phyloP scores from a whole-genome alignment of 1,140 invertebrate species.

The Cyclina sinensis region DNA sequence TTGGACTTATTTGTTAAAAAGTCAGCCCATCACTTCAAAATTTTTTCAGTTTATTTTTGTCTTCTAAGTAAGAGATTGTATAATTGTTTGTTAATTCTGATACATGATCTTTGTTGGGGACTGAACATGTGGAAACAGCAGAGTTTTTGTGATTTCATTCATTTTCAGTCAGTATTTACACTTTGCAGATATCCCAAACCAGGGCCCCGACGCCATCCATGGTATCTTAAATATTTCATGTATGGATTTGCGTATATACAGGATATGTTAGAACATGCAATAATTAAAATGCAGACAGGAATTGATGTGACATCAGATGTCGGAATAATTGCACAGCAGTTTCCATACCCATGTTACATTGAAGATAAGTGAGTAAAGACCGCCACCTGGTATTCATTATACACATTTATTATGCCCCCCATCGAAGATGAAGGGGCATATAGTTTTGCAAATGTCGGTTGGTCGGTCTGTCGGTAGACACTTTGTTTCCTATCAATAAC shows the following conservation, averaged over 20 bases:
- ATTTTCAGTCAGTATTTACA: slow-evolving; percentile 7
- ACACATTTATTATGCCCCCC: background rate
- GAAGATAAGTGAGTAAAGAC: slow-evolving; percentile 89
- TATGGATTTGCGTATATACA: slow-evolving; percentile 89
- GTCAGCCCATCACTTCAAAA: too few species aligned
- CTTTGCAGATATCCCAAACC: slow-evolving; percentile 84
- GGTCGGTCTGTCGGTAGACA: too few species aligned
- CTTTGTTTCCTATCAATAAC: too few species aligned
- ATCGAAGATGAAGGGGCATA: too few species aligned
- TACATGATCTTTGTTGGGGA: too few species aligned
- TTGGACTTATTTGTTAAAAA: too few species aligned
- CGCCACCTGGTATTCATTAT: background rate
- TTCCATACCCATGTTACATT: slow-evolving; percentile 92
- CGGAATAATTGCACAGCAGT: slow-evolving; percentile 88
- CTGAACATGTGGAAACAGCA: too few species aligned
- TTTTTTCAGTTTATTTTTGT: too few species aligned
- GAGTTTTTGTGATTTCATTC: too few species aligned
- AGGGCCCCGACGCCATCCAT: slow-evolving; percentile 86
- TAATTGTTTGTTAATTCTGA: too few species aligned
- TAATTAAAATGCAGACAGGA: slow-evolving; percentile 88
- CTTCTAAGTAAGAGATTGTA: too few species aligned
- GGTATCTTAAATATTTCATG: slow-evolving; percentile 89
- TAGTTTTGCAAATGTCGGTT: too few species aligned
- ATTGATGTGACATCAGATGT: slow-evolving; percentile 69
- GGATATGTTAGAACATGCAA: slow-evolving; percentile 88